Evolutionary conservation across 2,113 vertebrate species (phyloP), one percentile per base, ranked within the genome.

Genomic region (Megaceryle maxima): DNA sequence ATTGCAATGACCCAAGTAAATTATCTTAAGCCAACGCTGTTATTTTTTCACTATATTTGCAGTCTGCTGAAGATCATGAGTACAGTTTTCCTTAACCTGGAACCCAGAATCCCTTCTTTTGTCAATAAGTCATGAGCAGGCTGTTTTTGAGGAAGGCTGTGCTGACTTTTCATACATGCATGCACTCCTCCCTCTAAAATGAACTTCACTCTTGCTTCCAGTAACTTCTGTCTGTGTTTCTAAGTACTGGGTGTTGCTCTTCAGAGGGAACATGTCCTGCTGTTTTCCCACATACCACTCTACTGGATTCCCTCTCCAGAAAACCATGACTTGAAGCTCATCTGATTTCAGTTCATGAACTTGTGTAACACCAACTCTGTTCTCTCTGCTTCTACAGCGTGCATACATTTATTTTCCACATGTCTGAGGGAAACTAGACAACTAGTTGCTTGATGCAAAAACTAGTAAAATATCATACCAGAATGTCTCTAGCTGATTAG

Each of bases 11-110:
- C 33, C 24, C 29, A 41, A 44, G 89, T 89, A 87, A 95, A 84
- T 84, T 48, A 76, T 85, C 74, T 82, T 64, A 89, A 57, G 26
- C 33, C 74, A 82, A 18, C 64, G 46, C 87, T 85, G 77, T 91
- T 96, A 82, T 66, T 95, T 94, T 95, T 92, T 90, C 74, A 91
- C 87, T 66, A 13, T 44, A 69, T 41, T 41, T 92, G 25, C 67
- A 57, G 41, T 48, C 70, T 91, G 26, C 26, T 91, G 66, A 60
- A 96, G 78, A 82, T 29, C 51, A 9, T 8, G 41, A 83, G 59
- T 29, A 20, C 33, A 76, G 55, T 35, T 92, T 91, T 83, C 51
- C 91, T 87, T 84, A 94, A 87, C 77, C 48, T 83, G 64, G 44
- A 78, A 67, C 10, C 21, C 51, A 67, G 67, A 33, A 55, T 72